Evolutionary conservation across 2,113 vertebrate species (phyloP).

Genomic region (Gambusia affinis): DNA sequence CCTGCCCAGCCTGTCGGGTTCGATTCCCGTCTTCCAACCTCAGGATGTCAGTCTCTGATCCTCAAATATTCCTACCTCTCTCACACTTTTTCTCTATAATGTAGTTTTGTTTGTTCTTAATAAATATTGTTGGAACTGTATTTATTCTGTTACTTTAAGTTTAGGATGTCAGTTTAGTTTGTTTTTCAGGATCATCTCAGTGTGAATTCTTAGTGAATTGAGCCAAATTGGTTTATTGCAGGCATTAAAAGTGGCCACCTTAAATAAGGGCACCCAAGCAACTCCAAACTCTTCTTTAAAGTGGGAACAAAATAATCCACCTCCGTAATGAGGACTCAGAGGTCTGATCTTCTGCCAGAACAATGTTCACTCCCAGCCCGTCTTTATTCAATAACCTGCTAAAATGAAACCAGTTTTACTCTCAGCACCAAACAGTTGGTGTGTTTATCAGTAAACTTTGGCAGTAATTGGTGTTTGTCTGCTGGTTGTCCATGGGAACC

Average conservation of each 20-base stretch:
- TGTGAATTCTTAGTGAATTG: not conserved
- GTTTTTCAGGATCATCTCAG: not conserved
- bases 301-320: not conserved
- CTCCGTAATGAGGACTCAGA: not conserved
- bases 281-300: not conserved
- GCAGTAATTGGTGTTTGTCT: slow-evolving; percentile 23
- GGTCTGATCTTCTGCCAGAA: not conserved
- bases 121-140: no score
- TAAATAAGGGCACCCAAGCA: not conserved
- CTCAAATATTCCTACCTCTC: no score
- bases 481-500: slow-evolving; percentile 35
- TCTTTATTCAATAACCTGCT: not conserved
- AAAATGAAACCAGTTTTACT: not conserved
- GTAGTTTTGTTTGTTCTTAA: no score
- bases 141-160: no score
- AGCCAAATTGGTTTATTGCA: no score
- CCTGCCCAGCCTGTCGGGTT: not conserved
- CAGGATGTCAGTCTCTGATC: no score
- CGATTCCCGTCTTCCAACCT: no score
- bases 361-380: not conserved
- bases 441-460: not conserved
- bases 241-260: no score
- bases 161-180: no score
- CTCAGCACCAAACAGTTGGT: not conserved
- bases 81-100: no score